Percentiles rank a stretch among this genome's conserved stretches.
These are phyloP conservation scores for Sphaerophoria taeniata DNA, from an alignment of 2,888 invertebrate species.

Conservation along the genomic window DNA sequence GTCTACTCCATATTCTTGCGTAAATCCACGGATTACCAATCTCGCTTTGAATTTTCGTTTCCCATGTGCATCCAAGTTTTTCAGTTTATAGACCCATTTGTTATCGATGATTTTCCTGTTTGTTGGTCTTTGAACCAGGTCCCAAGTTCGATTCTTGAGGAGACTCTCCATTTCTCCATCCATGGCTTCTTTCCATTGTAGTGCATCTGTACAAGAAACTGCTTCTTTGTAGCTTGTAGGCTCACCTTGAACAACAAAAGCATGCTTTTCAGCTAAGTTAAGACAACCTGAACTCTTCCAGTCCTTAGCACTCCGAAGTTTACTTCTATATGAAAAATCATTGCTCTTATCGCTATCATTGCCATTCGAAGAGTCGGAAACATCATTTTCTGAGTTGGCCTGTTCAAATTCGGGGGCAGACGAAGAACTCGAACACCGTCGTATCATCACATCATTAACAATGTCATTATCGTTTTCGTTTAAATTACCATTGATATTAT, in stretches of 20 bases:
- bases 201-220: too few relatives aligned
- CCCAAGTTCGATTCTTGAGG: too few relatives aligned
- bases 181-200: too few relatives aligned
- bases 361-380: not conserved
- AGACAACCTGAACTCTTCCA: constrained; percentile 2
- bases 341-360: not conserved
- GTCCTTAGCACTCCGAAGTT: constrained; percentile 7
- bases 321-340: constrained; percentile 8
- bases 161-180: too few relatives aligned
- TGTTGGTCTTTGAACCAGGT: too few relatives aligned
- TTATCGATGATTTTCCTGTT: too few relatives aligned
- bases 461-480: not conserved
- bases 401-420: not conserved
- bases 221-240: constrained; percentile 63
- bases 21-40: too few relatives aligned
- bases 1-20: too few relatives aligned
- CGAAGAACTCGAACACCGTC: not conserved
- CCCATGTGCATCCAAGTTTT: too few relatives aligned
- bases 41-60: too few relatives aligned
- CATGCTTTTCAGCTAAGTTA: constrained; percentile 32
- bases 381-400: constrained; percentile 8
- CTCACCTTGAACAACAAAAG: constrained; percentile 53
- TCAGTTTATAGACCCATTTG: too few relatives aligned
- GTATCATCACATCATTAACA: not conserved
- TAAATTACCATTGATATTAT: too few relatives aligned